phyloP scores from a whole-genome alignment of 2,797 vertebrate species.

The Synaphobranchus kaupii region DNA sequence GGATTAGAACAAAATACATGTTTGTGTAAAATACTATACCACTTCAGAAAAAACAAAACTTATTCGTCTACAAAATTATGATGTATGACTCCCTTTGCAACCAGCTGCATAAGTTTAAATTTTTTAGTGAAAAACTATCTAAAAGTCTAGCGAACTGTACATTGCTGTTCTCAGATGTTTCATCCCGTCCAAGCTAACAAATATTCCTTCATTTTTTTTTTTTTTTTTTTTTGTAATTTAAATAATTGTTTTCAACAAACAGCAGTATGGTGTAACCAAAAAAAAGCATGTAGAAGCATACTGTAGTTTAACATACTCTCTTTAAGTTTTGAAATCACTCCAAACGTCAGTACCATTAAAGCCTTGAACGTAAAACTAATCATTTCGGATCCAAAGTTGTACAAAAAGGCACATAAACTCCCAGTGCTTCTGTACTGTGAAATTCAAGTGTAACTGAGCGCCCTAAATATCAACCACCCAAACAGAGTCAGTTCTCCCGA shows the following conservation, averaged over 20 bases:
- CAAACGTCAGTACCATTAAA: constrained; percentile 99
- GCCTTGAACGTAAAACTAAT: constrained; percentile 99
- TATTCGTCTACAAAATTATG: constrained; percentile 89
- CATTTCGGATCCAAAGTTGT: constrained; percentile 97
- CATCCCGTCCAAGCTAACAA: constrained; percentile 73
- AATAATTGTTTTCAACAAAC: constrained; percentile 85
- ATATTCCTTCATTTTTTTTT: constrained; percentile 78
- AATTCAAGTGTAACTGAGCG: constrained; percentile 99
- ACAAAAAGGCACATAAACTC: constrained; percentile 99
- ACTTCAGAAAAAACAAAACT: constrained; percentile 77
- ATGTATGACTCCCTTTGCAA: constrained; percentile 95
- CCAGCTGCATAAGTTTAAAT: constrained; percentile 86
- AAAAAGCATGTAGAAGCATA: constrained; percentile 83
- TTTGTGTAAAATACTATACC: constrained; percentile 88
- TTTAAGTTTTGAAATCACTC: constrained; percentile 86
- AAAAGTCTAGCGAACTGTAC: constrained; percentile 89
- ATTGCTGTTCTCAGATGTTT: constrained; percentile 81
- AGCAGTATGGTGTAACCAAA: constrained; percentile 87
- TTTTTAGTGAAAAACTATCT: constrained; percentile 88
- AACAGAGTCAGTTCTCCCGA: constrained; percentile 87
- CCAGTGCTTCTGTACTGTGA: constrained; percentile 99
- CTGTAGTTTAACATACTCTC: constrained; percentile 87
- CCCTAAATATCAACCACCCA: constrained; percentile 82
- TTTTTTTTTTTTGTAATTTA: constrained; percentile 63
- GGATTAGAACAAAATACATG: constrained; percentile 87